Percentiles rank a stretch among this genome's conserved stretches.
phyloP scores from a whole-genome alignment of 2,113 vertebrate species.

The Perca fluviatilis region DNA sequence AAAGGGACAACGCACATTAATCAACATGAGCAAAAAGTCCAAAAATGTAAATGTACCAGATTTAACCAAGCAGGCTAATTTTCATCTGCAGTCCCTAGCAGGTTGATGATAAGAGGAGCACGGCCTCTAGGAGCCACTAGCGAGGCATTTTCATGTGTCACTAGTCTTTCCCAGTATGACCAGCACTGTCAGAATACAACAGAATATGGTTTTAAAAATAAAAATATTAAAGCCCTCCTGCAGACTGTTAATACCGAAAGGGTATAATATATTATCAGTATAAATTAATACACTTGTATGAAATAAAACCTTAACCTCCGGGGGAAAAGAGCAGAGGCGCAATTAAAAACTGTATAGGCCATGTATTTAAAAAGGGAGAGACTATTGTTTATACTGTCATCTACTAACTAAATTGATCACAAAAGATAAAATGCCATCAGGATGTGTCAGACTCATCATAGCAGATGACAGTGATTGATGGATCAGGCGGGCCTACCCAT shows the following conservation, averaged over 20 bases:
- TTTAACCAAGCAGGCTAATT: too few relatives aligned
- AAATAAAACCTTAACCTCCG: neutral
- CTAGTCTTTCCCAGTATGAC: neutral
- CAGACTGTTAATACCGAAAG: neutral
- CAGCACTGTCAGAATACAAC: neutral
- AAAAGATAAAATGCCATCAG: conserved; percentile 25
- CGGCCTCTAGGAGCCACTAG: neutral
- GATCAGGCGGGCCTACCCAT: conserved; percentile 8
- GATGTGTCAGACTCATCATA: conserved; percentile 13
- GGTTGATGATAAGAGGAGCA: neutral
- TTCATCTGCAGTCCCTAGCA: too few relatives aligned
- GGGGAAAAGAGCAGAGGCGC: neutral
- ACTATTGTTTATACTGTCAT: conserved; percentile 34
- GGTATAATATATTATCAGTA: neutral
- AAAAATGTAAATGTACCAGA: too few relatives aligned
- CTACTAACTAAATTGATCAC: conserved; percentile 14
- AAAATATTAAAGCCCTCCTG: neutral
- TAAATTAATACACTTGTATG: neutral
- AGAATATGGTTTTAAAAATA: neutral
- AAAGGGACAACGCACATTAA: too few relatives aligned
- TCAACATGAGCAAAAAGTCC: too few relatives aligned
- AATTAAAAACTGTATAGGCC: neutral
- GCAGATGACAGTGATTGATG: conserved; percentile 24
- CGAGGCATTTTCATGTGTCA: neutral
- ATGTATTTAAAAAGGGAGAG: neutral